Conservation (phyloP, 2,888 invertebrate species). For the Ornithoptera alexandrae region DNA sequence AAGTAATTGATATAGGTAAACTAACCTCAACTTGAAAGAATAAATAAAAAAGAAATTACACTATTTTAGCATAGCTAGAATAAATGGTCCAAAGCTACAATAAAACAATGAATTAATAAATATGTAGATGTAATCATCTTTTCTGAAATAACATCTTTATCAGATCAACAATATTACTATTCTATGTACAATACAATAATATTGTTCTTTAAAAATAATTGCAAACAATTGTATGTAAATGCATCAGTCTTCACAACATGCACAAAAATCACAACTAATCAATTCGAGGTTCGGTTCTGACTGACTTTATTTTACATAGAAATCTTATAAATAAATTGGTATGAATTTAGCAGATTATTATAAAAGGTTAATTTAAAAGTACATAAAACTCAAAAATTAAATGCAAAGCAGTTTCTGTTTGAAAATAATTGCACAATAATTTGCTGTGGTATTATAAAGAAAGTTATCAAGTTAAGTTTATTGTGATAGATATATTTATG, state of each 20-base stretch:
- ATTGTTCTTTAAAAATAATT: constrained; percentile 39
- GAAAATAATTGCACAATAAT: neutral
- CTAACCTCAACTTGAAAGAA: neutral
- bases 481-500: neutral
- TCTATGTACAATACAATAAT: constrained; percentile 36
- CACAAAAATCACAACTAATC: constrained; percentile 34
- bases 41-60: neutral
- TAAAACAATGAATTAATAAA: constrained; percentile 35
- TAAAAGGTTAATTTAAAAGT: neutral
- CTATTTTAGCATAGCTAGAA: constrained; percentile 1
- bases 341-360: neutral
- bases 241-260: constrained; percentile 62
- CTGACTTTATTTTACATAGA: constrained; percentile 10
- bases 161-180: constrained; percentile 43
- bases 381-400: neutral
- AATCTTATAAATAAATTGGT: neutral
- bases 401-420: neutral
- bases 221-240: constrained; percentile 53
- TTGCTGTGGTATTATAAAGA: too few species aligned
- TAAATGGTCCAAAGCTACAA: constrained; percentile 16
- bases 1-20: constrained; percentile 4
- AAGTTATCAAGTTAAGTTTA: neutral
- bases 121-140: constrained; percentile 38
- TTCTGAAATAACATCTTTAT: constrained; percentile 37
- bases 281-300: constrained; percentile 30